These are phyloP conservation scores for Poeciliopsis retropinna DNA, from an alignment of 2,113 vertebrate species.

Conservation along the genomic window DNA sequence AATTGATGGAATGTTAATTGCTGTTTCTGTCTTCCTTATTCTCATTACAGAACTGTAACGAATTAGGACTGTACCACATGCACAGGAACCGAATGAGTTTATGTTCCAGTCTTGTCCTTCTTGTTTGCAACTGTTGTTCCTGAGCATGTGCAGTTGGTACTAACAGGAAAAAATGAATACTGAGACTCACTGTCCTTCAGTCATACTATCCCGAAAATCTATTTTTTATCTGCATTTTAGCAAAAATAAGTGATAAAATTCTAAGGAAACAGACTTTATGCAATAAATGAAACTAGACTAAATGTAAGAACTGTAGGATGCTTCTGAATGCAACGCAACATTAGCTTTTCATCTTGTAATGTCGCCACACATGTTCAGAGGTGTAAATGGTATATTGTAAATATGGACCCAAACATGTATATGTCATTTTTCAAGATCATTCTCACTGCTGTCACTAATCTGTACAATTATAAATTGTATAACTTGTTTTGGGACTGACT, in stretches of 20 bases:
- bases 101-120: constrained; percentile 40
- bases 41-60: constrained; percentile 47
- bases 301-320: constrained; percentile 21
- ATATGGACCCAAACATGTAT: constrained; percentile 47
- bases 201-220: constrained; percentile 22
- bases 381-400: constrained; percentile 65
- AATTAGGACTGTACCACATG: constrained; percentile 41
- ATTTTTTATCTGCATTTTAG: constrained; percentile 29
- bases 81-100: constrained; percentile 28
- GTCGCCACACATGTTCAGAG: constrained; percentile 30
- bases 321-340: constrained; percentile 12
- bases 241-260: not conserved
- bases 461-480: constrained; percentile 26
- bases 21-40: constrained; percentile 24
- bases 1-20: constrained; percentile 28
- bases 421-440: not conserved
- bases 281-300: constrained; percentile 37
- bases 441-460: constrained; percentile 12
- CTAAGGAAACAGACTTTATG: constrained; percentile 6
- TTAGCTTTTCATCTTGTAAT: constrained; percentile 27
- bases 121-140: constrained; percentile 47
- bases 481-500: constrained; percentile 23
- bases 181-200: constrained; percentile 60
- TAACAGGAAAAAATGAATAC: constrained; percentile 34
- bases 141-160: constrained; percentile 27